Evolutionary conservation across 2,888 invertebrate genomes (phyloP), one percentile per base, ranked within the genome.

Genomic region (Buathra laborator): DNA sequence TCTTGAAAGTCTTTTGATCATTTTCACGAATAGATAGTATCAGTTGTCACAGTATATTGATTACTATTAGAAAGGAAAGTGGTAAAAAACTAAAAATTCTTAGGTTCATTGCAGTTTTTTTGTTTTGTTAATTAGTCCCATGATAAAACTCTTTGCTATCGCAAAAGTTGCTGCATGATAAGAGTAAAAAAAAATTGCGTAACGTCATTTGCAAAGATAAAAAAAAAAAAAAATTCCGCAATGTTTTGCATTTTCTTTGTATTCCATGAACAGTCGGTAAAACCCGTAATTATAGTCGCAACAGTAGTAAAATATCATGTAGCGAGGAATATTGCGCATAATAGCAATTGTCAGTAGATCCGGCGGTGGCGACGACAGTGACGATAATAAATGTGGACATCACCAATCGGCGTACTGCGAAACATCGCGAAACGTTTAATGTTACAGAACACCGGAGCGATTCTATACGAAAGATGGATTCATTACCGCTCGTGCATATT

Each of bases 401-500:
- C 80, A 32, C 29, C 43, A 7, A 43, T 5, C 67, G 62, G 48
- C 12, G 70, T 4, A 62, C 46, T 48, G 19, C 46, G 62, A 62
- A 44, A 74, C 59, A 29, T 37, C 37, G 59, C 59, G 59, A 62
- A 62, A 32, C 59, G 59, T 32, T 62, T 32, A 14, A 62, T 62
- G 4, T 29, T n/a, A 62, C 29, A 14, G 32, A 62, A 62, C 29
- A 37, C 14, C 32, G 24, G n/a, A 62, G 12, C 29, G 59, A 32
- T 62, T 32, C 12, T 37, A 7, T 29, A 32, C 12, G 29, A 67
- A 78, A 68, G 78, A 51, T 68, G 74, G 68, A 83, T 83, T 83
- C 83, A 79, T 72, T 78, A 67, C 72, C 43, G 67, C 71, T 76
- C 56, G 59, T 62, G 67, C 62, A 48, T 48, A 46, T 44, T 43